These are phyloP conservation scores for Stomorhina lunata DNA, from an alignment of 2,888 invertebrate species.

Conservation along the genomic window DNA sequence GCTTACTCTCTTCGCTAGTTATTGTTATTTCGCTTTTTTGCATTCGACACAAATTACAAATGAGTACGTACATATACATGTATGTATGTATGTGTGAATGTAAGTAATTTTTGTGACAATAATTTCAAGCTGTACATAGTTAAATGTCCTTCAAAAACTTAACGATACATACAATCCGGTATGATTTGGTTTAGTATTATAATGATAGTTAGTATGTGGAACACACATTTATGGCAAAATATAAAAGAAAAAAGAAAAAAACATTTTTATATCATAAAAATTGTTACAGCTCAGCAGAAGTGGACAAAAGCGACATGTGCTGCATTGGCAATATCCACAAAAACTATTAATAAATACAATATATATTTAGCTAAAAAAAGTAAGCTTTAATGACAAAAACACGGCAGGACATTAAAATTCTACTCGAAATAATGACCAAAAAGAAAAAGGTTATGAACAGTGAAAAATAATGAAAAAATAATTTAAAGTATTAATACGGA, in stretches of 20 bases:
- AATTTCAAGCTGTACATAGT: constrained; percentile 46
- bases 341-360: neutral
- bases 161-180: neutral
- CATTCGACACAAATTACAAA: constrained; percentile 48
- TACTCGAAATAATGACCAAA: constrained; percentile 51
- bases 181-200: constrained; percentile 16
- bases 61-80: no score
- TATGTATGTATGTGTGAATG: no score
- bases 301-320: constrained; percentile 51
- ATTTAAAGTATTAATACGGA: no score
- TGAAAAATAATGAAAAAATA: constrained; percentile 6
- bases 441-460: constrained; percentile 44
- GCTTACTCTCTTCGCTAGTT: neutral
- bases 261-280: constrained; percentile 29
- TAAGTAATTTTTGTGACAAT: constrained; percentile 54
- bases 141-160: constrained; percentile 44
- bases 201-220: constrained; percentile 3
- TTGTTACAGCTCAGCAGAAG: constrained; percentile 25
- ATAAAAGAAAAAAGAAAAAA: neutral
- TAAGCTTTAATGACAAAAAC: constrained; percentile 64
- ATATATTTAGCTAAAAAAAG: constrained; percentile 22
- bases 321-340: constrained; percentile 45
- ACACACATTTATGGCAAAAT: neutral
- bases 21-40: constrained; percentile 6
- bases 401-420: constrained; percentile 62